Conservation (phyloP, 2,888 invertebrate species). For the Cosmopolites sordidus region DNA sequence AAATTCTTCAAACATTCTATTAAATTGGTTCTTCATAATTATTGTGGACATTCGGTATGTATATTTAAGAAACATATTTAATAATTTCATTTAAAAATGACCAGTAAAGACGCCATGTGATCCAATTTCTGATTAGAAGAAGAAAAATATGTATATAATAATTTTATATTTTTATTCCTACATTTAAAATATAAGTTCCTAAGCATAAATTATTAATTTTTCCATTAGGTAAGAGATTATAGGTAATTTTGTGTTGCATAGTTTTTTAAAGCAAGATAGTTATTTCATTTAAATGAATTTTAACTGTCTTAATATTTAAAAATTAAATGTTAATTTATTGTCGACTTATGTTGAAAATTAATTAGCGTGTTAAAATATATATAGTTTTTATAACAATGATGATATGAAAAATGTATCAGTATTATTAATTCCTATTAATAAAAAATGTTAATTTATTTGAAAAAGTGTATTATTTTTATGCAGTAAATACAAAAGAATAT, state of each 20-base stretch:
- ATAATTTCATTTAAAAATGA: slow-evolving; percentile 8
- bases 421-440: slow-evolving; percentile 43
- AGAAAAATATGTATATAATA: slow-evolving; percentile 14
- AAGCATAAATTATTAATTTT: slow-evolving; percentile 38
- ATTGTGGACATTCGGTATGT: neutral
- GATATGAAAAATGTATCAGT: slow-evolving; percentile 42
- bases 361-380: slow-evolving; percentile 1
- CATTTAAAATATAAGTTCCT: slow-evolving; percentile 21
- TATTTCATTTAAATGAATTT: neutral
- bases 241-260: neutral
- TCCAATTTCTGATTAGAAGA: slow-evolving; percentile 14
- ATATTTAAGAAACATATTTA: neutral
- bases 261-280: neutral
- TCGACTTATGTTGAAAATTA: neutral
- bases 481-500: slow-evolving; percentile 16
- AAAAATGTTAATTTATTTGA: slow-evolving; percentile 34
- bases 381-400: neutral
- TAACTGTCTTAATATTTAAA: neutral
- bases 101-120: slow-evolving; percentile 18
- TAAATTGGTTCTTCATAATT: too few relatives aligned
- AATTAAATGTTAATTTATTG: slow-evolving; percentile 1
- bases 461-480: slow-evolving; percentile 8
- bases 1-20: too few relatives aligned
- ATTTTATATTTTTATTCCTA: slow-evolving; percentile 8
- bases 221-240: slow-evolving; percentile 31